Percentiles rank a stretch among this genome's conserved stretches.
phyloP scores from a whole-genome alignment of 1,140 invertebrate species.

The Nymphalis io region DNA sequence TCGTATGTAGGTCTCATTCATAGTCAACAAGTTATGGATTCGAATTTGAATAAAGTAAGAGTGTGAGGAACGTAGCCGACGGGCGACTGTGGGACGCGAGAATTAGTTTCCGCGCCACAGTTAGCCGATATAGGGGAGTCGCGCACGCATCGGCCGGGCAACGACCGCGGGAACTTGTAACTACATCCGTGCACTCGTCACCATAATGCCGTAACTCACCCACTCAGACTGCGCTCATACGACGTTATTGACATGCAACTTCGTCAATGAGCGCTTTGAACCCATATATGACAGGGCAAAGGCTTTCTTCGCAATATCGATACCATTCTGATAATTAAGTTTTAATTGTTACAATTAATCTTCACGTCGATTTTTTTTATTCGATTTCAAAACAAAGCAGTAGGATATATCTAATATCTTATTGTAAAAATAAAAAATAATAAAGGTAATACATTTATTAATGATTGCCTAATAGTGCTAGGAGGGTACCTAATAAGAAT shows the following conservation, averaged over 20 bases:
- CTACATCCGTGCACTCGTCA: slow-evolving; percentile 60
- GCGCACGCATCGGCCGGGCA: slow-evolving; percentile 69
- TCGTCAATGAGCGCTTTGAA: slow-evolving; percentile 60
- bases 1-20: slow-evolving; percentile 5
- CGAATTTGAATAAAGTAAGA: slow-evolving; percentile 27
- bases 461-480: too few species aligned
- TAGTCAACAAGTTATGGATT: slow-evolving; percentile 9
- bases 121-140: slow-evolving; percentile 73
- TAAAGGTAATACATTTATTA: too few species aligned
- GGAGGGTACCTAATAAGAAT: too few species aligned
- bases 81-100: slow-evolving; percentile 42
- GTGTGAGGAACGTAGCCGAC: slow-evolving; percentile 28
- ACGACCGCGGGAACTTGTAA: slow-evolving; percentile 78
- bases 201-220: slow-evolving; percentile 52
- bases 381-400: not conserved
- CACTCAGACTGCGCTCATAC: slow-evolving; percentile 29
- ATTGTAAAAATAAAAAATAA: not conserved
- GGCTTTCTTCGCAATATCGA: slow-evolving; percentile 55
- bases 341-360: slow-evolving; percentile 19
- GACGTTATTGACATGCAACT: slow-evolving; percentile 36
- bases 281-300: slow-evolving; percentile 46
- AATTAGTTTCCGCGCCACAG: slow-evolving; percentile 72
- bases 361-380: not conserved
- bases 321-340: slow-evolving; percentile 56
- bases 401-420: not conserved